These are phyloP conservation scores for Chelon labrosus DNA, from an alignment of 2,797 vertebrate species.

Conservation along the genomic window DNA sequence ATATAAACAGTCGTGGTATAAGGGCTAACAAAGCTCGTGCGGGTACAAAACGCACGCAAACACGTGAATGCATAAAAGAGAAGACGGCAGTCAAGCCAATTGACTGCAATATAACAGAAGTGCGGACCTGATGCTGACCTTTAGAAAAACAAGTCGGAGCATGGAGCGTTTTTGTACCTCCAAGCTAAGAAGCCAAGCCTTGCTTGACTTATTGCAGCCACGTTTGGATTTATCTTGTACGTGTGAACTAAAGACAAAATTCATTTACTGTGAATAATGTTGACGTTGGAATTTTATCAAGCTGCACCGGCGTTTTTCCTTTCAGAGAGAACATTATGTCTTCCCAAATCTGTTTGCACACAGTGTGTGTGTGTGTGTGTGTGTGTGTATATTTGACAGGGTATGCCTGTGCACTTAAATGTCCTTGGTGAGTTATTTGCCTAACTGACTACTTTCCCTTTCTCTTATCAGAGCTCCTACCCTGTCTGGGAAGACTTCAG, in stretches of 20 bases:
- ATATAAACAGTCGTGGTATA: constrained; percentile 25
- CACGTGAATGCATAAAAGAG: background rate
- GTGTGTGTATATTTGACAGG: constrained; percentile 6
- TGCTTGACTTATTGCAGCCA: constrained; percentile 3
- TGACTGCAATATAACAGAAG: constrained; percentile 15
- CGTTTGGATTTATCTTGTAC: constrained; percentile 25
- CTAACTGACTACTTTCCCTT: constrained; percentile 27
- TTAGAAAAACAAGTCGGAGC: constrained; percentile 49
- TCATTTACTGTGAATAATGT: background rate
- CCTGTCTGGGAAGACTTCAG: constrained; percentile 88
- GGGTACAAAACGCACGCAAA: background rate
- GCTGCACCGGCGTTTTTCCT: background rate
- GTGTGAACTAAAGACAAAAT: background rate
- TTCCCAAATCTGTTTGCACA: constrained; percentile 6
- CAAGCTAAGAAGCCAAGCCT: constrained; percentile 3
- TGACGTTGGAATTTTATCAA: background rate
- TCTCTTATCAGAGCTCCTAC: constrained; percentile 81
- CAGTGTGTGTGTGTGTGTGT: constrained; percentile 3
- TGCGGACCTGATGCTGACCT: constrained; percentile 3
- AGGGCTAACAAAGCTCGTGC: constrained; percentile 2
- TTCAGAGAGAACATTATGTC: constrained; percentile 21
- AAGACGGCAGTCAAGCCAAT: background rate
- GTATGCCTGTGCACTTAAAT: constrained; percentile 1
- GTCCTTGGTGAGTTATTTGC: constrained; percentile 35
- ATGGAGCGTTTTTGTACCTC: constrained; percentile 12